These are phyloP conservation scores for Acrocyrtus sp. DNA, from an alignment of 2,888 invertebrate species.

Conservation along the genomic window DNA sequence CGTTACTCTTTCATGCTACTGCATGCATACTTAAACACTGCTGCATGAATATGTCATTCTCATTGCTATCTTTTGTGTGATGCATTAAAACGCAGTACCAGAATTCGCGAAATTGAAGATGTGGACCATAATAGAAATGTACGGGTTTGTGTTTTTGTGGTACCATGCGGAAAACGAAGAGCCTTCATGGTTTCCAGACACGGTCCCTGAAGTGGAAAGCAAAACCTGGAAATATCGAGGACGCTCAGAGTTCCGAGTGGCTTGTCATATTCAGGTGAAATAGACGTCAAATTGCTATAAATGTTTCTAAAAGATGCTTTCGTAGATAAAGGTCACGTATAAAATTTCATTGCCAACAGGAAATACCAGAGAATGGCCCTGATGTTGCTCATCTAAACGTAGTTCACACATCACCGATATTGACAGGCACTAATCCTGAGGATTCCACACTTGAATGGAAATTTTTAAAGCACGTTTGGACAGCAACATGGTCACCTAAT, in stretches of 20 bases:
- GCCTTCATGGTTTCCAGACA: constrained; percentile 76
- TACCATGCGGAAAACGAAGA: constrained; percentile 77
- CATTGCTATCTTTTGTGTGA: constrained; percentile 67
- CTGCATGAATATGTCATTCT: not conserved
- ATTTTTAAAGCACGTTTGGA: constrained; percentile 52
- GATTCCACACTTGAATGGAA: constrained; percentile 40
- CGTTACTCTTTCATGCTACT: not conserved
- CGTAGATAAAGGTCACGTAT: too few species aligned
- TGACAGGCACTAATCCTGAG: constrained; percentile 43
- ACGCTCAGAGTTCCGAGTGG: constrained; percentile 80
- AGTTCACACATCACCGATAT: constrained; percentile 70
- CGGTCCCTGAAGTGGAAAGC: constrained; percentile 70
- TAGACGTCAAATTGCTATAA: not conserved
- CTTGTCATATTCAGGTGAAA: constrained; percentile 80
- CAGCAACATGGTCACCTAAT: constrained; percentile 52
- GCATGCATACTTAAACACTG: not conserved
- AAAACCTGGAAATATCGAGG: constrained; percentile 77
- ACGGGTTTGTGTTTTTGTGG: constrained; percentile 84
- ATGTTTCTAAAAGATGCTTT: not conserved
- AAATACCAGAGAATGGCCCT: constrained; percentile 91
- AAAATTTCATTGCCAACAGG: constrained; percentile 70
- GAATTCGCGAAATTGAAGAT: constrained; percentile 75
- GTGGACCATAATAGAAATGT: constrained; percentile 77
- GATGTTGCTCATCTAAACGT: constrained; percentile 83
- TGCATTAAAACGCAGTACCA: constrained; percentile 71